Evolutionary conservation across 2,113 vertebrate species (phyloP).

Genomic region (Alectura lathami): DNA sequence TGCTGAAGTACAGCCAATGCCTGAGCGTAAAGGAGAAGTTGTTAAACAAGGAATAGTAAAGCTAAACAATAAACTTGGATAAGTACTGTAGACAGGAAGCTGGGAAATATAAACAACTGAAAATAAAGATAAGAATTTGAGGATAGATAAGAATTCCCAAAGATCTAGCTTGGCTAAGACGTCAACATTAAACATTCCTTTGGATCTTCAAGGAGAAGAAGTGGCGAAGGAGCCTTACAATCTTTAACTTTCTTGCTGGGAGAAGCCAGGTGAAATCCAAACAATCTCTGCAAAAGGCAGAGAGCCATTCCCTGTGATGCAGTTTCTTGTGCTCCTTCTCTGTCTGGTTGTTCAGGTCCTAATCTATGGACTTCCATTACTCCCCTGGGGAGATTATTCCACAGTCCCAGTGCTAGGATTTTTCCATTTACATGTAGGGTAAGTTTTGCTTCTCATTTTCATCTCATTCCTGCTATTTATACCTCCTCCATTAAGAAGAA

Average conservation of each 20-base stretch:
- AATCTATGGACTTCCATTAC: background rate
- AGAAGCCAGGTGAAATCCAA: background rate
- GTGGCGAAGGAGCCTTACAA: background rate
- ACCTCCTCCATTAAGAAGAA: background rate
- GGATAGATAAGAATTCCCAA: conserved; percentile 66
- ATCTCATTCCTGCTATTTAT: background rate
- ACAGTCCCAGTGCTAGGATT: background rate
- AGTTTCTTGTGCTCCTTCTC: background rate
- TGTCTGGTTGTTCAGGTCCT: background rate
- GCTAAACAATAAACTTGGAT: conserved; percentile 57
- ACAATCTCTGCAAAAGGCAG: background rate
- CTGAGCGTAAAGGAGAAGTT: conserved; percentile 37
- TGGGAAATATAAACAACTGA: conserved; percentile 55
- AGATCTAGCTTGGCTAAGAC: background rate
- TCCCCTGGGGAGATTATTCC: background rate
- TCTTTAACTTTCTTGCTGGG: background rate
- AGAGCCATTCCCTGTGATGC: background rate
- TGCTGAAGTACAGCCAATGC: conserved; percentile 33
- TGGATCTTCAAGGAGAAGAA: conserved; percentile 25
- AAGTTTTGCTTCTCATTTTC: conserved; percentile 41
- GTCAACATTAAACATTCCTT: conserved; percentile 35
- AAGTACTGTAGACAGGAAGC: conserved; percentile 53
- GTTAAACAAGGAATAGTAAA: conserved; percentile 61
- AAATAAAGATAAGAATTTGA: conserved; percentile 54
- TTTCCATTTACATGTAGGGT: conserved; percentile 14